phyloP scores from a whole-genome alignment of 2,797 vertebrate species.

The Mycteria americana region DNA sequence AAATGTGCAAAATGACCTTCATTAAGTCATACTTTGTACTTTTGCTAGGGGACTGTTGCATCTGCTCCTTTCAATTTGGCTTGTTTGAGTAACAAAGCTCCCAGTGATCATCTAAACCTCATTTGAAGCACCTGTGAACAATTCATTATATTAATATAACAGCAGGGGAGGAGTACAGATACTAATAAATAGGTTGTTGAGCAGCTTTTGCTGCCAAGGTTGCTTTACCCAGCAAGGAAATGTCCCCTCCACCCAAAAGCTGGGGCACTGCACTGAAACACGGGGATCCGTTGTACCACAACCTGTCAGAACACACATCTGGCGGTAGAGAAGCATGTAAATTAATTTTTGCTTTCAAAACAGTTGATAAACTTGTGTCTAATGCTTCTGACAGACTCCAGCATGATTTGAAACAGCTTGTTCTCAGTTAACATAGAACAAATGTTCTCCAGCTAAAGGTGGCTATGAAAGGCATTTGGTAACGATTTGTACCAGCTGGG shows the following conservation, averaged over 20 bases:
- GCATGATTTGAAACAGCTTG: constrained; percentile 51
- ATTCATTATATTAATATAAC: constrained; percentile 89
- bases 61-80: constrained; percentile 83
- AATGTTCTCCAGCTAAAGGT: constrained; percentile 58
- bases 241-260: constrained; percentile 1
- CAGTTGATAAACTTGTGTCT: constrained; percentile 31
- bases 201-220: constrained; percentile 70
- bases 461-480: constrained; percentile 45
- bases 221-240: constrained; percentile 47
- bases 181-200: constrained; percentile 78
- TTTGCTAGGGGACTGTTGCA: constrained; percentile 73
- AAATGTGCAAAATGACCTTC: constrained; percentile 74
- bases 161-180: constrained; percentile 78
- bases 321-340: constrained; percentile 39
- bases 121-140: constrained; percentile 87
- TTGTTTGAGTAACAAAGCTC: constrained; percentile 78
- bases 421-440: constrained; percentile 51
- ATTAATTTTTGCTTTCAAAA: constrained; percentile 47
- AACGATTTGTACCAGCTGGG: constrained; percentile 50
- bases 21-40: constrained; percentile 72
- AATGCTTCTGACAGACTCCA: constrained; percentile 50
- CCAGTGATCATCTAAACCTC: constrained; percentile 83
- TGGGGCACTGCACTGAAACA: neutral
- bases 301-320: constrained; percentile 55
- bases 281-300: neutral